Conservation (phyloP, 1,140 invertebrate species). For the Alviniconcha marisindica region DNA sequence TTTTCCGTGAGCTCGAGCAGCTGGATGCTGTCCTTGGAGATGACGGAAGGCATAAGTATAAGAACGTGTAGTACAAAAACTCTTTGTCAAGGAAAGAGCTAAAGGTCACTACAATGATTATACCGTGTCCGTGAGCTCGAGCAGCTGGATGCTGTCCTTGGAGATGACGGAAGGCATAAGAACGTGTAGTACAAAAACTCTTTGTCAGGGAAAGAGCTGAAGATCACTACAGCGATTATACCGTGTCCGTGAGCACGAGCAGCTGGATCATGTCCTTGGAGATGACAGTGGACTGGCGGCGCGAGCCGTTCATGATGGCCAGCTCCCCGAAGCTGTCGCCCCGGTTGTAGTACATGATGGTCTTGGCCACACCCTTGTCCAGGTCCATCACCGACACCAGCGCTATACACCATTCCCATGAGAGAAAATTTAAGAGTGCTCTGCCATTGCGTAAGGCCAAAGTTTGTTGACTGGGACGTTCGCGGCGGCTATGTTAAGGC, state of each 20-base stretch:
- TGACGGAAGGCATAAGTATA: too few relatives aligned
- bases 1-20: slow-evolving; percentile 64
- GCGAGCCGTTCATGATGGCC: slow-evolving; percentile 62
- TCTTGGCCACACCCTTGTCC: slow-evolving; percentile 52
- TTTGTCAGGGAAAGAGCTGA: too few relatives aligned
- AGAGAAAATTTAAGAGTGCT: too few relatives aligned
- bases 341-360: slow-evolving; percentile 59
- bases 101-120: too few relatives aligned
- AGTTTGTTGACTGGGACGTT: too few relatives aligned
- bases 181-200: too few relatives aligned
- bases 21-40: slow-evolving; percentile 68
- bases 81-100: too few relatives aligned
- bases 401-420: slow-evolving; percentile 50
- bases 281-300: slow-evolving; percentile 65
- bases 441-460: neutral
- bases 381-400: slow-evolving; percentile 62
- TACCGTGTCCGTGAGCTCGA: slow-evolving; percentile 64
- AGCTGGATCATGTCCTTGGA: slow-evolving; percentile 68
- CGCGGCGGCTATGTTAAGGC: neutral
- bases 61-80: too few relatives aligned
- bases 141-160: slow-evolving; percentile 66
- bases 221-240: too few relatives aligned
- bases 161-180: slow-evolving; percentile 71
- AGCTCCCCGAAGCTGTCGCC: slow-evolving; percentile 71
- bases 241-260: slow-evolving; percentile 62